A percentile compares a stretch with the other conserved stretches of the same genome.
Conservation (phyloP, 2,113 vertebrate genomes). For the Aramus guarauna region DNA sequence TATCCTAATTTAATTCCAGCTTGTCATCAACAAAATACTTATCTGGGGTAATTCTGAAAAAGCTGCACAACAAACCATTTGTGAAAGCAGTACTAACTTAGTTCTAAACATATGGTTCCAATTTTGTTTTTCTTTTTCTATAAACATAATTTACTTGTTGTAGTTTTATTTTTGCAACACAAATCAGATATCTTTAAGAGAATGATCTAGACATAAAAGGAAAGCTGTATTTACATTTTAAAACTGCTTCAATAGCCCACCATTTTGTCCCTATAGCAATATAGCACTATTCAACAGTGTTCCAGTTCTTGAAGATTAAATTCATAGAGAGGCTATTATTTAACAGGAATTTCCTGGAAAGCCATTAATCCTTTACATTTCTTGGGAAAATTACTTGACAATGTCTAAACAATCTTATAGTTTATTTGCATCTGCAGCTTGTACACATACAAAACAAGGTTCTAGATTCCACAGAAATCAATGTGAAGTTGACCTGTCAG, state of each 20-base stretch:
- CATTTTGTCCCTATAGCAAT: neutral
- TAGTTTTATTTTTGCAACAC: neutral
- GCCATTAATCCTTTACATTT: neutral
- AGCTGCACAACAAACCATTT: conserved; percentile 21
- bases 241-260: neutral
- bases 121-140: neutral
- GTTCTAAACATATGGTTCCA: conserved; percentile 27
- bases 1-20: conserved; percentile 47
- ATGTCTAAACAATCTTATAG: neutral
- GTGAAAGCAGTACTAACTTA: conserved; percentile 23
- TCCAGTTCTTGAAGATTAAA: neutral
- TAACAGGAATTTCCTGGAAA: neutral
- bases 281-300: neutral
- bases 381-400: neutral
- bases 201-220: neutral
- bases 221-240: neutral
- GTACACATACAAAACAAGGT: neutral
- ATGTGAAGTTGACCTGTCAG: neutral
- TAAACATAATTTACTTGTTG: neutral
- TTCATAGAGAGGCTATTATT: neutral
- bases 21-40: conserved; percentile 38
- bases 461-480: neutral
- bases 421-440: neutral
- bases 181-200: neutral
- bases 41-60: conserved; percentile 30